Evolutionary conservation across 2,113 vertebrate species (phyloP), one percentile per base, ranked within the genome.

Genomic region (Lepisosteus oculatus): DNA sequence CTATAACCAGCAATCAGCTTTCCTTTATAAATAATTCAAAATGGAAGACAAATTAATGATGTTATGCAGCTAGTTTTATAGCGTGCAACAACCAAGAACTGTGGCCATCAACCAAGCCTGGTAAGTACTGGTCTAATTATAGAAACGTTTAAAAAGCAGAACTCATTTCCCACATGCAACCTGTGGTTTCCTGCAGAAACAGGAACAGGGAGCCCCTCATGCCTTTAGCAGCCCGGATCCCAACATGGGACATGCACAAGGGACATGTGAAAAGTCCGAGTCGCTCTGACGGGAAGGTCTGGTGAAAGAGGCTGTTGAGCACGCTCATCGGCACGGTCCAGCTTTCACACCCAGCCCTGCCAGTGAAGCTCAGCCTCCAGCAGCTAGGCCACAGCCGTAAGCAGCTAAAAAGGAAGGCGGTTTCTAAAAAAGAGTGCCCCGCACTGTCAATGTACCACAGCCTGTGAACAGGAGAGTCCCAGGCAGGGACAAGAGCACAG

Each of bases 181-280:
- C 47, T 51, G 47, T 51, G 9, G 47, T 9, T 51, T 9, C 5
- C 9, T 51, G 9, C 47, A 51, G 5, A 51, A 2, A 51, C 47
- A 51, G 9, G 1, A 51, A 9, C 5, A 9, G 47, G 47, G 9
- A 51, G 47, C 47, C 47, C 47, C 47, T 6, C 9, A 51, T 51
- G 47, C 5, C 9, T 51, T 51, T 51, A 51, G 9, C 5, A 51
- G 9, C 47, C 47, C 3, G 9, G 47, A 6, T 9, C 47, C 47
- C 9, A 9, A 6, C 47, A 51, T 51, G 47, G 14, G 43, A 71
- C 54, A n/a, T 14, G 44, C 41, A 63, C 11, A 43, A 15, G 47
- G 61, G 75, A 84, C 76, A 71, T 62, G 62, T 72, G 56, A 75
- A 68, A 72, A 9, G 47, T 29, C 75, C 69, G 65, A 72, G 79